Base-by-base conservation (phyloP, 2,797 vertebrate genomes). In the Lerista edwardsae region DNA sequence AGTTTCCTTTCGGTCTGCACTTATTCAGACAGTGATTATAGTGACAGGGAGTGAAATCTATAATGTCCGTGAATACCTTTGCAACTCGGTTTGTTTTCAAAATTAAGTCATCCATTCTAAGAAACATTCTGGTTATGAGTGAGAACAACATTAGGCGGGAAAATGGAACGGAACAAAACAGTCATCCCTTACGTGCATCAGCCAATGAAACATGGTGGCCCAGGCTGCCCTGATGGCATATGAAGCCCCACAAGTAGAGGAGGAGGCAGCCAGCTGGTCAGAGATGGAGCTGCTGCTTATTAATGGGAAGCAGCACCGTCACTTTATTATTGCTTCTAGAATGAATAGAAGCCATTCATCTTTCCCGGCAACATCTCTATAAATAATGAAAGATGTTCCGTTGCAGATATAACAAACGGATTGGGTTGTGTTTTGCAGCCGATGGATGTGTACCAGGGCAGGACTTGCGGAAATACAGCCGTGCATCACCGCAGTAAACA, bases 381-480 rank as follows among this genome's bases (percentile, higher is more conserved):
- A 90, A 93, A 90, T 90, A 94, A 93, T 92, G 88, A 91, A 91
- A 84, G 88, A 94, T 94, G 90, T 81, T 93, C 68, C 84, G 78
- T 89, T 92, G 92, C 3, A 0, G 90, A 92, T 93, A 91, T 93
- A 94, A 96, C 93, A 93, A 93, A 95, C 87, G 1, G 6, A n/a
- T n/a, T 82, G 83, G 92, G 86, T 89, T 95, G 86, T 90, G 86
- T 94, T 96, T 92, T 91, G 94, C 6, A 6, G 84, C 76, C 88
- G 79, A 2, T 34, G 91, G 85, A 89, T 59, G 79, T 69, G 64
- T 81, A 90, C 73, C 69, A 89, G 75, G 68, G 72, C 80, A 87
- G 47, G 80, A 9, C 74, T 89, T 78, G 29, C 88, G 84, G 92
- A 91, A 94, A 93, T 90, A 93, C 88, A 93, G 84, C 79, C 82